Evolutionary conservation across 92 coral and sea anemone species (phyloP), one percentile per base, ranked within the genome.

Genomic region (Phenganax stokvisi): DNA sequence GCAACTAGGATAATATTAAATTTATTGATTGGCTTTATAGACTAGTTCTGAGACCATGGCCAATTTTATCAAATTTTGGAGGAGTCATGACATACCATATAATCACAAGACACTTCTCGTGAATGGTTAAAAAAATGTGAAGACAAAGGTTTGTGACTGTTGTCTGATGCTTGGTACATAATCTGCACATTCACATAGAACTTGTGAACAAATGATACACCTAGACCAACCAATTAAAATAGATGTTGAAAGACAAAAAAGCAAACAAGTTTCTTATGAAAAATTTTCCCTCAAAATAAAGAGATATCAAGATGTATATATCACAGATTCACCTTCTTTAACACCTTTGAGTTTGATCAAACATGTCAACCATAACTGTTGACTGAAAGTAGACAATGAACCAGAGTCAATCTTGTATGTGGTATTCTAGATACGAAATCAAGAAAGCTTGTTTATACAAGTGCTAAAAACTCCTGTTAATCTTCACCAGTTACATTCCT

Each of bases 321-420:
- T 4, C 1, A 17, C 9, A 5, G 6, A 12, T 30, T 51, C 72
- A 91, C 97, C 96, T 89, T 86, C 85, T 79, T 89, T 84, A 56
- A 93, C 88, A 51, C 99, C 97, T 73, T 90, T 92, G 64, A 96
- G 86, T 69, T 90, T 85, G 68, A 96, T 87, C 74, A 86, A 84
- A 61, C 96, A 88, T 10, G 92, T 84, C 16, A 96, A 82, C 99
- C 99, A 96, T 30, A 96, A 85, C 27, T 96, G 97, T 76, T 96
- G 99, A 77, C 92, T 96, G 67, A 96, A 96, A 10, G 99, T 87
- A 31, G 99, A 96, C 69, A 96, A 13, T 74, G 91, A 87, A 47
- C 99, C 97, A 68, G 99, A 92, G 64, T 96, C 89, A 10, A 96
- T 77, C 74, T 86, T 81, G 57, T 86, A 92, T 1, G 88, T 90